Conservation (phyloP, 2,113 vertebrate species). For the Galbula dea region DNA sequence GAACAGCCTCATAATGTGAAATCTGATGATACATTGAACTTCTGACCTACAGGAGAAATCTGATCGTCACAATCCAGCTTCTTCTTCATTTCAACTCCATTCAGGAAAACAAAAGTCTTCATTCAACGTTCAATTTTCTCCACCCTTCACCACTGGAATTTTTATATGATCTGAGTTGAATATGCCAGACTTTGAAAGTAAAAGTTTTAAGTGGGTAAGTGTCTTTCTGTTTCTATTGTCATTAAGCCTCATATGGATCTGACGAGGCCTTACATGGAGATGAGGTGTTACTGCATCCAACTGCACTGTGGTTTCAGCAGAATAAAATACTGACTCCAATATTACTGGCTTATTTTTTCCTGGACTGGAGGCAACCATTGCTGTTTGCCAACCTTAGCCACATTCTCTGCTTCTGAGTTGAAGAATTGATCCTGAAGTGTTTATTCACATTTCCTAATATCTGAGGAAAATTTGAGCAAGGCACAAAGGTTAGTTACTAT, state of each 20-base stretch:
- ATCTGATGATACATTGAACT: conserved; percentile 30
- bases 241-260: background rate
- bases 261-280: background rate
- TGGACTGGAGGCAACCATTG: background rate
- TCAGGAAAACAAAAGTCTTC: conserved; percentile 24
- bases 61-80: background rate
- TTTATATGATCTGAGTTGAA: background rate
- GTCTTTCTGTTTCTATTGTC: background rate
- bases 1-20: conserved; percentile 32
- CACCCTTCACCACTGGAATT: conserved; percentile 25
- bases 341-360: background rate
- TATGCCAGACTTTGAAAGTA: background rate
- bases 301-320: background rate
- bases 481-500: background rate
- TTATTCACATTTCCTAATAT: background rate
- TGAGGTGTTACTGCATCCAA: background rate
- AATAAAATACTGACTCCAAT: background rate
- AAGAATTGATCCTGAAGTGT: background rate
- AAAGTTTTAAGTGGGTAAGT: background rate
- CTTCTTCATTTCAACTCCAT: conserved; percentile 25
- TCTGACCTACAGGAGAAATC: conserved; percentile 43
- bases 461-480: background rate
- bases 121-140: conserved; percentile 7
- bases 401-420: background rate
- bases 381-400: background rate